Conservation (phyloP, 1,140 invertebrate species). For the Meloidogyne exigua region DNA sequence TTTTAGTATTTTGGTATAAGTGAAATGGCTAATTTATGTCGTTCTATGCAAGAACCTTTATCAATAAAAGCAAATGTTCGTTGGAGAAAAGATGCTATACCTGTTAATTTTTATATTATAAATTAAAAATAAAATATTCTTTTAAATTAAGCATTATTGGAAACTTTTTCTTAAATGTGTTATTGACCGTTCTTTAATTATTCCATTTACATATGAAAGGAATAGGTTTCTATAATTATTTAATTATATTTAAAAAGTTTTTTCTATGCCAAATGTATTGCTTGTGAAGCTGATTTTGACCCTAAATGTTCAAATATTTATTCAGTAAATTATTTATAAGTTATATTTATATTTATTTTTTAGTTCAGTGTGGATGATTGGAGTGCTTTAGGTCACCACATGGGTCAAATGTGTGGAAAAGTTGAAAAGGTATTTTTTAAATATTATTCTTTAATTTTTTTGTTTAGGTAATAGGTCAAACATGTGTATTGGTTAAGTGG, state of each 20-base stretch:
- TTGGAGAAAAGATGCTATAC: slow-evolving; percentile 30
- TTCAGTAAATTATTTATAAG: background rate
- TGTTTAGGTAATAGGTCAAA: slow-evolving; percentile 6
- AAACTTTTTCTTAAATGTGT: slow-evolving; percentile 24
- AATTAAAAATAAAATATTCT: background rate
- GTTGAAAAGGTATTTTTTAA: slow-evolving; percentile 19
- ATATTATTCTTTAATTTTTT: background rate
- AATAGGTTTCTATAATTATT: background rate
- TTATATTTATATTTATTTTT: background rate
- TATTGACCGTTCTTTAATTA: slow-evolving; percentile 20
- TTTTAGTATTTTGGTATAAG: slow-evolving; percentile 34
- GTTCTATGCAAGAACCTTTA: slow-evolving; percentile 25
- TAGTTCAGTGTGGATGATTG: slow-evolving; percentile 15
- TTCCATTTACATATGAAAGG: slow-evolving; percentile 30
- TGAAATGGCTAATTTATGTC: slow-evolving; percentile 33
- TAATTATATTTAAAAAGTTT: slow-evolving; percentile 14
- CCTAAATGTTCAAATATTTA: slow-evolving; percentile 27
- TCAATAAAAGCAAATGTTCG: slow-evolving; percentile 21
- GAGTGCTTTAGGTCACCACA: slow-evolving; percentile 23
- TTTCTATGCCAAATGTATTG: slow-evolving; percentile 34
- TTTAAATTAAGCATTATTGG: slow-evolving; percentile 19
- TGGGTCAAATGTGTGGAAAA: slow-evolving; percentile 21
- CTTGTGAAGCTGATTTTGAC: slow-evolving; percentile 26
- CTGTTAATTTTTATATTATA: background rate
- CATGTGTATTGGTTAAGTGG: slow-evolving; percentile 21